Percentiles rank a stretch among this genome's conserved stretches.
Evolutionary conservation across 2,113 vertebrate genomes (phyloP).

Genomic region (Centrocercus urophasianus): DNA sequence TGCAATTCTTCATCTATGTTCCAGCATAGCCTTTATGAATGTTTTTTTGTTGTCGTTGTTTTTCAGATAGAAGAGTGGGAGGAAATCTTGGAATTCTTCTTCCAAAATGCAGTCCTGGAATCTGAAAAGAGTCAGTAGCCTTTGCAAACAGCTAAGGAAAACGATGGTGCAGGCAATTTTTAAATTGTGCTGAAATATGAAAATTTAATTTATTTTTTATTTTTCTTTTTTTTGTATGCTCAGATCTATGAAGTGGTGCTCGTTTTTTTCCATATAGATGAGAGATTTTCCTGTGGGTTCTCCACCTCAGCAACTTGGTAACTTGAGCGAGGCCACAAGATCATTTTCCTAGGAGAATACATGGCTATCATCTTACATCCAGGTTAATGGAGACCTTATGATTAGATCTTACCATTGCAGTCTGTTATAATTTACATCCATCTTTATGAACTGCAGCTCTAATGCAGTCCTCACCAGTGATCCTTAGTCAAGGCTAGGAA

Average conservation of each 20-base stretch:
- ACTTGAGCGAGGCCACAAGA: slow-evolving; percentile 59
- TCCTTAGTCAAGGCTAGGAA: neutral
- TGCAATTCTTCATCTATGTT: neutral
- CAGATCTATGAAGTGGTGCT: neutral
- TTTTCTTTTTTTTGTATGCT: neutral
- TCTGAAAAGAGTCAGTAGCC: neutral
- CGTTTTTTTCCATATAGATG: neutral
- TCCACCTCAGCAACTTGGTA: slow-evolving; percentile 58
- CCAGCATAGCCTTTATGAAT: neutral
- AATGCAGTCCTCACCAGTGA: neutral
- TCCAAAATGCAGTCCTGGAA: neutral
- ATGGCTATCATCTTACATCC: slow-evolving; percentile 60
- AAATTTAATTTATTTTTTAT: neutral
- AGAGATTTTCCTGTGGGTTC: slow-evolving; percentile 64
- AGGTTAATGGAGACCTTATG: slow-evolving; percentile 69
- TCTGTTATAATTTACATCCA: neutral
- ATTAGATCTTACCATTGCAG: slow-evolving; percentile 57
- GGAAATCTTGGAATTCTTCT: neutral
- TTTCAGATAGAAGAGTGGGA: neutral
- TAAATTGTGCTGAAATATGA: neutral
- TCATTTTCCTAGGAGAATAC: slow-evolving; percentile 73
- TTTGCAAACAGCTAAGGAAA: neutral
- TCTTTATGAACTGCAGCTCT: neutral
- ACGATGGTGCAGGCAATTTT: neutral
- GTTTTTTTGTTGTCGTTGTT: neutral